phyloP scores from a whole-genome alignment of 2,888 invertebrate species.

The Yponomeuta cagnagella region DNA sequence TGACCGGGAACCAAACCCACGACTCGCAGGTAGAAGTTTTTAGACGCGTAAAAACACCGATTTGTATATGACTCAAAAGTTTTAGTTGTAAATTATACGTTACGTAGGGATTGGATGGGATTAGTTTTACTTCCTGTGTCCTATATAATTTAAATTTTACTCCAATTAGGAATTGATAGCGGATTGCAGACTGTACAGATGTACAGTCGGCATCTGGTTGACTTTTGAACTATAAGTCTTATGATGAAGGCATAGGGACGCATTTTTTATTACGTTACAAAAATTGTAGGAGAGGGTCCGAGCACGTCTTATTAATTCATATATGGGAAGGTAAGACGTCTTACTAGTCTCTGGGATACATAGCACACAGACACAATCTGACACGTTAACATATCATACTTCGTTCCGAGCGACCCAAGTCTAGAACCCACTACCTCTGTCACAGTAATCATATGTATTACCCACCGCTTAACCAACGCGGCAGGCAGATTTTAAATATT shows the following conservation, averaged over 20 bases:
- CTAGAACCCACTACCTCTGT: too few species aligned
- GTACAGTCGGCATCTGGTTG: neutral
- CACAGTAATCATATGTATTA: too few species aligned
- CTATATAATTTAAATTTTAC: neutral
- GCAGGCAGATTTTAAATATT: neutral
- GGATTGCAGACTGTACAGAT: neutral
- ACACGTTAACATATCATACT: neutral
- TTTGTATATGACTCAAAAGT: neutral
- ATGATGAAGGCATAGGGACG: too few species aligned
- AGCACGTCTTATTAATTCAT: too few species aligned
- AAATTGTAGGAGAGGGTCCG: too few species aligned
- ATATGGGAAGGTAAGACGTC: too few species aligned
- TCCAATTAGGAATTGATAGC: neutral
- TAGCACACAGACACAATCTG: too few species aligned
- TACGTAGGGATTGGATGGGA: neutral
- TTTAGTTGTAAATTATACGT: constrained; percentile 2
- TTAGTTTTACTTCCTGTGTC: constrained; percentile 4
- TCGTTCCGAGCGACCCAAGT: neutral
- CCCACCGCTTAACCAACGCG: too few species aligned
- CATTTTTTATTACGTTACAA: too few species aligned
- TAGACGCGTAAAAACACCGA: neutral
- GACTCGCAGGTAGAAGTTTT: constrained; percentile 5
- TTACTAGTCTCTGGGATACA: too few species aligned
- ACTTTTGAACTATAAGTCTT: too few species aligned
- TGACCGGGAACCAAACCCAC: neutral